Evolutionary conservation across 2,113 vertebrate genomes (phyloP), one percentile per base, ranked within the genome.

Genomic region (Athene noctua): DNA sequence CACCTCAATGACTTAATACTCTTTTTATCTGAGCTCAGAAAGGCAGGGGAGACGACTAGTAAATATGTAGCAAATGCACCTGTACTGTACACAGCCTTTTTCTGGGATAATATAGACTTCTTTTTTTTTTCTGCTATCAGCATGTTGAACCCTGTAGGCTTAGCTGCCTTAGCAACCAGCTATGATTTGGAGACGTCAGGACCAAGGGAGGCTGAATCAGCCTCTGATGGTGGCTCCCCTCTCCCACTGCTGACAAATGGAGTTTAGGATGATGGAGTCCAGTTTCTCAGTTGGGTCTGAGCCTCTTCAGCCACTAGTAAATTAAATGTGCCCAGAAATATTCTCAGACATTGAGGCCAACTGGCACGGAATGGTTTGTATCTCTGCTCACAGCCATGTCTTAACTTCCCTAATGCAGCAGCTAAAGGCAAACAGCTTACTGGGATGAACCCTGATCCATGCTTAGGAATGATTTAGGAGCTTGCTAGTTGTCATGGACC

Each of bases 401-500:
- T 83, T 88, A 55, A 26, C 68, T 87, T 91, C 32, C 30, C 40
- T 74, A 89, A 86, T 1, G 3, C 44, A 72, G 80, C 38, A 71
- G 80, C n/a, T 89, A 79, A 96, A 84, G 44, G 44, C 61, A 92
- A 91, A 79, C 6, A 5, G 61, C 38, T 90, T 54, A 55, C n/a
- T 67, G 44, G 74, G 74, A 89, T 67, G 88, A 94, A 51, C 61
- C n/a, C 52, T 92, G 85, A 92, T 71, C 89, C 49, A 44, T 75
- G 54, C 52, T 94, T 82, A 88, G 36, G 44, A 46, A 88, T 88
- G 85, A 97, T 92, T 97, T 96, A 97, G 67, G 74, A 95, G 66
- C 51, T 77, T 84, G 23, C 12, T 92, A 63, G 68, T 8, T 85
- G 73, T 67, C 4, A 2, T 49, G 86, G 61, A 88, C 75, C 72